phyloP scores from a whole-genome alignment of 2,888 invertebrate species.

The Stenotaenia linearis region DNA sequence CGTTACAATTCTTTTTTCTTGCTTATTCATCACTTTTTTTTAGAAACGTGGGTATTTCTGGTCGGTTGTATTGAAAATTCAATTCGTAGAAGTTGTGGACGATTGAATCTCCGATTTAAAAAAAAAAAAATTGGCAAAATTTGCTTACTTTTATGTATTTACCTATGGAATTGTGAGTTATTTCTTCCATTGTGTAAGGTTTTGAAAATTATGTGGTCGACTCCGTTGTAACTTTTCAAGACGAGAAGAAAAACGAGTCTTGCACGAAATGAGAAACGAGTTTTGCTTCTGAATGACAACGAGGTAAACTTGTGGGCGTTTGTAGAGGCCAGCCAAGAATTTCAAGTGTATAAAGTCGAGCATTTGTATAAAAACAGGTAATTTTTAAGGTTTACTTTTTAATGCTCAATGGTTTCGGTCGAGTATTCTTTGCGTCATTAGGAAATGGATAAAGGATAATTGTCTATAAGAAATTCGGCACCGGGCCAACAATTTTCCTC shows the following conservation, averaged over 20 bases:
- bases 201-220: not conserved
- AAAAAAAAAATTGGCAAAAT: not conserved
- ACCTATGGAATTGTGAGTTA: not conserved
- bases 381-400: too few relatives aligned
- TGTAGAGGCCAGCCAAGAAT: not conserved
- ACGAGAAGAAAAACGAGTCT: not conserved
- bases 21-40: conserved; percentile 5
- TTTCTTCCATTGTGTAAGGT: not conserved
- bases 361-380: too few relatives aligned
- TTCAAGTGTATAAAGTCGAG: not conserved
- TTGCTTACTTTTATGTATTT: not conserved
- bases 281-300: conserved; percentile 21
- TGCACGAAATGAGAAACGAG: conserved; percentile 1
- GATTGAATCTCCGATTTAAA: too few relatives aligned
- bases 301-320: conserved; percentile 11
- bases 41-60: not conserved
- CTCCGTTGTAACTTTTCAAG: conserved; percentile 6
- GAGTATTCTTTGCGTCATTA: conserved; percentile 6
- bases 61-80: not conserved
- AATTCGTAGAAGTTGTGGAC: not conserved
- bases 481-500: conserved; percentile 21
- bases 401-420: too few relatives aligned
- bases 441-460: conserved; percentile 20
- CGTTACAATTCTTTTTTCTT: not conserved
- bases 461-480: conserved; percentile 22